phyloP scores from a whole-genome alignment of 2,888 invertebrate species.

The Deroplatys truncata region DNA sequence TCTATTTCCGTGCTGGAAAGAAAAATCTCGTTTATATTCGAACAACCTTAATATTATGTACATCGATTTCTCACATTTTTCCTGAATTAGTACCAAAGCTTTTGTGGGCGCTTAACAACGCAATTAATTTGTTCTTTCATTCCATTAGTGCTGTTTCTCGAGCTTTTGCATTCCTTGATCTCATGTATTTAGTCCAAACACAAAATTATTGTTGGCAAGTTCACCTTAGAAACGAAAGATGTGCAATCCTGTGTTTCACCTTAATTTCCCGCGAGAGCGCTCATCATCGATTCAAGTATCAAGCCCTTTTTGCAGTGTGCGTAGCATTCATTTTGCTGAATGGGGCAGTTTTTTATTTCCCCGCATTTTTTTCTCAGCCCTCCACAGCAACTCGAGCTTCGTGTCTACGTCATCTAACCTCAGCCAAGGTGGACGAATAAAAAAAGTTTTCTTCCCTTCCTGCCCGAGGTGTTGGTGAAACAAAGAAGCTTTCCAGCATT shows the following conservation, averaged over 20 bases:
- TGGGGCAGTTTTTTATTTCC: neutral
- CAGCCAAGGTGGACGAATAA: neutral
- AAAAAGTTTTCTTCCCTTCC: neutral
- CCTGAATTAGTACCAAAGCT: too few relatives aligned
- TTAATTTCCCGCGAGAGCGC: neutral
- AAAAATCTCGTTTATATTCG: too few relatives aligned
- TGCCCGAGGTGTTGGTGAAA: neutral
- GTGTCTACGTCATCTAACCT: neutral
- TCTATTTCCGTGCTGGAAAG: too few relatives aligned
- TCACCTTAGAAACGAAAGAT: neutral
- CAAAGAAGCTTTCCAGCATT: neutral
- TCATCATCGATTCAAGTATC: neutral
- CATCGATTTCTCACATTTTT: too few relatives aligned
- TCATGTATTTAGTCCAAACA: neutral
- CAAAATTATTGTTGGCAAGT: neutral
- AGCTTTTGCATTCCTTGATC: neutral
- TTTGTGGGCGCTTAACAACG: too few relatives aligned
- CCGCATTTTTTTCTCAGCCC: neutral
- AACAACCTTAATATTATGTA: too few relatives aligned
- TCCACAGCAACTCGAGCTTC: neutral
- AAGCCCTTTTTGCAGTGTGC: neutral
- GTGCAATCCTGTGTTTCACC: neutral
- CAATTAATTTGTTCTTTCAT: too few relatives aligned
- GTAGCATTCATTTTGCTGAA: neutral
- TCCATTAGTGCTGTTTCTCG: too few relatives aligned